Evolutionary conservation across 2,797 vertebrate genomes (phyloP).

Genomic region (Tokudaia muenninki): DNA sequence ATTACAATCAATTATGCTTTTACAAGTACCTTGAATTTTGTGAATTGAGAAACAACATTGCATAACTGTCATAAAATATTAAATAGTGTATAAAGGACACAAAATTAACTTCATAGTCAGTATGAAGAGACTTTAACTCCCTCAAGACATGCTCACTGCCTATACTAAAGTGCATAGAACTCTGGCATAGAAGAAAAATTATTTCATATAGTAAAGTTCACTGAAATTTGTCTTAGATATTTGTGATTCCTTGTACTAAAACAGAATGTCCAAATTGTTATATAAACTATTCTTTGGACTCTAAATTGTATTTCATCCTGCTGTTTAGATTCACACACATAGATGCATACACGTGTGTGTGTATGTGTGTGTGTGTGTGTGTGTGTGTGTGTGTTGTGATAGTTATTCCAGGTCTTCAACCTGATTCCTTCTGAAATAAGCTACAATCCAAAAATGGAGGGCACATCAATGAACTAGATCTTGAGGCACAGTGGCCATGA

Average conservation of each 20-base stretch:
- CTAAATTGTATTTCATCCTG: no score
- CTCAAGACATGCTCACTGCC: background rate
- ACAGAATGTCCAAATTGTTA: background rate
- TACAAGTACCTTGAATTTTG: constrained; percentile 33
- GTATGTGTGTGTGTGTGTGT: no score
- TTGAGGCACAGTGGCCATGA: no score
- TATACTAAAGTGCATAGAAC: background rate
- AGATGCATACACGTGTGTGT: no score
- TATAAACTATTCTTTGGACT: background rate
- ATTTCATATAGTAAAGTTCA: background rate
- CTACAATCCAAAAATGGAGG: no score
- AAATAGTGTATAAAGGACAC: constrained; percentile 34
- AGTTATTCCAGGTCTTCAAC: no score
- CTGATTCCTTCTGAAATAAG: no score
- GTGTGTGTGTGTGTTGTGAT: no score
- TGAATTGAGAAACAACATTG: constrained; percentile 41
- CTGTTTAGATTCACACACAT: background rate
- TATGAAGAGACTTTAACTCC: background rate
- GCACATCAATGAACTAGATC: no score
- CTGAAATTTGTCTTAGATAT: background rate
- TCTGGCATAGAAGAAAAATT: background rate
- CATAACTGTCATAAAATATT: constrained; percentile 41
- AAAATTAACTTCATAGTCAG: constrained; percentile 40
- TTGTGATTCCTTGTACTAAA: background rate
- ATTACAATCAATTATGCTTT: constrained; percentile 62